These are phyloP conservation scores for Mustela lutreola DNA, from an alignment of 2,113 vertebrate species.

Conservation along the genomic window DNA sequence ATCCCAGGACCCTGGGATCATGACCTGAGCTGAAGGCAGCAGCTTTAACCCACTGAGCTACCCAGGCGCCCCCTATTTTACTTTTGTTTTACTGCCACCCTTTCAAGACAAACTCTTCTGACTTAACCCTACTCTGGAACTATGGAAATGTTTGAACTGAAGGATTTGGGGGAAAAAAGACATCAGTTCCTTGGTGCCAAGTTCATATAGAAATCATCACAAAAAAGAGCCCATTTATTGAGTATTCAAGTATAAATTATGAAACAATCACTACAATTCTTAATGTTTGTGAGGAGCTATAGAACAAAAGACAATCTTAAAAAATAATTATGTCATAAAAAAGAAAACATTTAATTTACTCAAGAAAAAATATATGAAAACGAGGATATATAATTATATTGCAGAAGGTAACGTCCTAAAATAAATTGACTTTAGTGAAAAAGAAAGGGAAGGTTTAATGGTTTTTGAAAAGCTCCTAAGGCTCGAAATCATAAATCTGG, in stretches of 20 bases:
- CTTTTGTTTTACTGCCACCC: not conserved
- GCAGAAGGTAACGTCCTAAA: slow-evolving; percentile 9
- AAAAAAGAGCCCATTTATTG: not conserved
- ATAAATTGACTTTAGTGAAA: slow-evolving; percentile 35
- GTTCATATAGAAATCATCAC: not conserved
- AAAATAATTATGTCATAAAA: slow-evolving; percentile 37
- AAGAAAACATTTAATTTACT: slow-evolving; percentile 9
- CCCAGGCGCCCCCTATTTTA: no score
- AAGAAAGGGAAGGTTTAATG: slow-evolving; percentile 10
- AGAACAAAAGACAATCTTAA: slow-evolving; percentile 48
- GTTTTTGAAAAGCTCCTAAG: not conserved
- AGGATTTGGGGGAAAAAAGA: not conserved
- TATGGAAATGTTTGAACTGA: not conserved
- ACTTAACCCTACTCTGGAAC: not conserved
- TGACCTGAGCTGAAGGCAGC: no score
- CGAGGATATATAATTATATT: slow-evolving; percentile 14
- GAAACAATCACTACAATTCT: not conserved
- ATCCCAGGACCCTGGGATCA: no score
- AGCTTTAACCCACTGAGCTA: no score
- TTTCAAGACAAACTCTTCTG: not conserved
- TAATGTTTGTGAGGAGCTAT: not conserved
- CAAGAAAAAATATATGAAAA: slow-evolving; percentile 34
- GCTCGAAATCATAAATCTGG: slow-evolving; percentile 45
- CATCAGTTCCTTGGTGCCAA: not conserved
- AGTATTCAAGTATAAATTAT: not conserved